Evolutionary conservation across 2,888 invertebrate species (phyloP).

Genomic region (Dysmachus trigonus): DNA sequence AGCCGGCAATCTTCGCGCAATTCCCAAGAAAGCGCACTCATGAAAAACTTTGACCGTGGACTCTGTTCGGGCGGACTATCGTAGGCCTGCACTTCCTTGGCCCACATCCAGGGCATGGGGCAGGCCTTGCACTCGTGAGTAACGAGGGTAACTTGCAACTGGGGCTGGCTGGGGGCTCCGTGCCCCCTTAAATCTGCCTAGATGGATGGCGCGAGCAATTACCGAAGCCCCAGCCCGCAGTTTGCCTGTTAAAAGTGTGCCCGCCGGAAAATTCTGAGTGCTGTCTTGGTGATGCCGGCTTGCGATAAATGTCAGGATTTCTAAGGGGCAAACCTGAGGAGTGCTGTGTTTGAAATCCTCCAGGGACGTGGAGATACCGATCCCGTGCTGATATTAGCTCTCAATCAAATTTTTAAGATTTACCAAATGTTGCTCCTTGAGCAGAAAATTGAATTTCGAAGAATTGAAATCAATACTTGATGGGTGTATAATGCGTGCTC

Average conservation of each 20-base stretch:
- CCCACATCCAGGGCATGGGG: background rate
- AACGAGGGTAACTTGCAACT: background rate
- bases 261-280: background rate
- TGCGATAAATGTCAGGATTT: background rate
- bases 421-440: background rate
- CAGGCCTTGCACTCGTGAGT: background rate
- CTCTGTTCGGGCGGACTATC: background rate
- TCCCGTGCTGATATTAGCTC: background rate
- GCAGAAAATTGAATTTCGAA: background rate
- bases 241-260: background rate
- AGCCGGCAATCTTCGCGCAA: background rate
- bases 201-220: background rate
- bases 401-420: background rate
- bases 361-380: background rate
- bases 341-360: background rate
- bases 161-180: background rate
- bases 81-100: background rate
- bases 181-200: background rate
- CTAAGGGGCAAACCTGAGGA: background rate
- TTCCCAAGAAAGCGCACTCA: background rate
- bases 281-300: background rate
- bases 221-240: background rate
- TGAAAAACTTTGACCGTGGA: background rate
- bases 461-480: background rate
- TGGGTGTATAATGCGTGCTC: background rate